Percentiles rank a stretch among this genome's conserved stretches.
Conservation (phyloP, 2,888 invertebrate species). For the Meta bourneti region DNA sequence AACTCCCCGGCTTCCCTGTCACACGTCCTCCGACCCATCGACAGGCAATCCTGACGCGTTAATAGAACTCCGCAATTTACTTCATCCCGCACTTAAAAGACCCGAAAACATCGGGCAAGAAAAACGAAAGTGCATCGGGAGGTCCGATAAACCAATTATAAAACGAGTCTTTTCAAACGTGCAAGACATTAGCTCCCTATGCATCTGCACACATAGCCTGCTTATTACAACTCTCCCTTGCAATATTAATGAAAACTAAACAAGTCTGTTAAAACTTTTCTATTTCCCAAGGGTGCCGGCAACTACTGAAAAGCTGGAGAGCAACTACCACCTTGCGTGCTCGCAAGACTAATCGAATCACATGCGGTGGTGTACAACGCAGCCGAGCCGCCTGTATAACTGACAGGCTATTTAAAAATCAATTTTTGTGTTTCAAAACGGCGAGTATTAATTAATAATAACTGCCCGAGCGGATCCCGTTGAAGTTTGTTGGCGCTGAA, state of each 20-base stretch:
- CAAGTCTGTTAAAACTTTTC: constrained; percentile 53
- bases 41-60: neutral
- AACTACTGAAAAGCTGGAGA: constrained; percentile 19
- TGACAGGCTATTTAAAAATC: constrained; percentile 71
- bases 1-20: neutral
- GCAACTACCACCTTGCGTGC: constrained; percentile 26
- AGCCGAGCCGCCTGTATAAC: constrained; percentile 34
- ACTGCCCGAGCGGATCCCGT: constrained; percentile 44
- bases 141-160: constrained; percentile 43
- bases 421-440: constrained; percentile 69
- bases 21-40: neutral
- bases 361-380: constrained; percentile 29
- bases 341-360: constrained; percentile 23
- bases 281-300: constrained; percentile 42
- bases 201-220: neutral
- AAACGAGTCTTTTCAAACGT: constrained; percentile 34
- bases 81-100: neutral
- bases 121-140: constrained; percentile 12
- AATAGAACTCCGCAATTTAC: constrained; percentile 24
- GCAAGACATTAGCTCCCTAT: constrained; percentile 56
- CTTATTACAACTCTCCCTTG: constrained; percentile 44
- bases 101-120: constrained; percentile 27
- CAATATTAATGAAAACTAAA: constrained; percentile 69
- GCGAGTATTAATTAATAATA: constrained; percentile 65
- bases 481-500: constrained; percentile 50